Conservation (phyloP, 1,140 invertebrate genomes). For the Ostrea denselamellosa region DNA sequence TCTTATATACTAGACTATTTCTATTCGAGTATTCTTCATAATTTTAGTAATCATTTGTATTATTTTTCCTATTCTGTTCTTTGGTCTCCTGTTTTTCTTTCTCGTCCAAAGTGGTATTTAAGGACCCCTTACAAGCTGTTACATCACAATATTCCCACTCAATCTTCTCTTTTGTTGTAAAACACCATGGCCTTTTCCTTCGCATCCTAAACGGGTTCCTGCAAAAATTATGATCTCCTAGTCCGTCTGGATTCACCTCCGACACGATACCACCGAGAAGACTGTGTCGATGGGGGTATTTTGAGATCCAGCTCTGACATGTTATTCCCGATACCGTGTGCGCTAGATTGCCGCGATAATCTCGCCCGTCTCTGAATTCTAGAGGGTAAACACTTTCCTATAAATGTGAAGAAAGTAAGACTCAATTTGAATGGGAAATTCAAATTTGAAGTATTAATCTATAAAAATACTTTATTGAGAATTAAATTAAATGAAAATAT, state of each 20-base stretch:
- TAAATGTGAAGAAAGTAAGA: neutral
- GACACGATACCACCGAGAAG: constrained; percentile 47
- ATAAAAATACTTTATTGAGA: too few relatives aligned
- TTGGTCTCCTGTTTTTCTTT: neutral
- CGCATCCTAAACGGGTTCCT: constrained; percentile 62
- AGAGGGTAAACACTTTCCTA: constrained; percentile 69
- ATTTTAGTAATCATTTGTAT: neutral
- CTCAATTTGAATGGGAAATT: neutral
- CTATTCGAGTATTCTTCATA: constrained; percentile 7
- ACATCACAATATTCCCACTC: constrained; percentile 72
- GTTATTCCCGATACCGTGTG: constrained; percentile 69
- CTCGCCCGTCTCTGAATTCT: constrained; percentile 66
- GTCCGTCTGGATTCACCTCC: constrained; percentile 60
- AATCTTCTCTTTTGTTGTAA: constrained; percentile 60
- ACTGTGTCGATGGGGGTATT: constrained; percentile 72
- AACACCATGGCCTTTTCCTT: constrained; percentile 69
- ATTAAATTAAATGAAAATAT: too few relatives aligned
- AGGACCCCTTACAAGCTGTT: constrained; percentile 47
- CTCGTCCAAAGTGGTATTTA: neutral
- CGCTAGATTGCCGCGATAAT: constrained; percentile 71
- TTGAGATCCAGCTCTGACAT: constrained; percentile 73
- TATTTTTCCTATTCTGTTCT: neutral
- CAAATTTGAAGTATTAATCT: neutral
- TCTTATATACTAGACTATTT: too few relatives aligned
- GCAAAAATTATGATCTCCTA: constrained; percentile 70